Evolutionary conservation across 2,888 invertebrate species (phyloP).

Genomic region (Lasioglossum villosulum): DNA sequence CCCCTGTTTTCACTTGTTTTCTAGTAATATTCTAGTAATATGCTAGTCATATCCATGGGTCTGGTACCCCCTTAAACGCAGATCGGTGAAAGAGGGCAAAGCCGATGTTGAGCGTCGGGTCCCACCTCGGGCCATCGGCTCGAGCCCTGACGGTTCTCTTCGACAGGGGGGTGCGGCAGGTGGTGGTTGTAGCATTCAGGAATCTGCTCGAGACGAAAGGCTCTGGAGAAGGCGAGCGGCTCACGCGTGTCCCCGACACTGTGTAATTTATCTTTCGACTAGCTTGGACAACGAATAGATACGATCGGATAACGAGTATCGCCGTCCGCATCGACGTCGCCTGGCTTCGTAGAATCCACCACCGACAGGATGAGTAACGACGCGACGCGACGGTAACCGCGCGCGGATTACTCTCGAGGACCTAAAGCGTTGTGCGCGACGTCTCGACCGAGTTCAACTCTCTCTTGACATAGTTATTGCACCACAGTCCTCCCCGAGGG

Average conservation of each 20-base stretch:
- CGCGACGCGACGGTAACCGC: not conserved
- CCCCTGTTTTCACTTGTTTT: too few relatives aligned
- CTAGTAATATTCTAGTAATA: too few relatives aligned
- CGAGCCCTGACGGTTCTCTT: not conserved
- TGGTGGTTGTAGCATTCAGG: conserved; percentile 30
- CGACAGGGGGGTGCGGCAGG: conserved; percentile 46
- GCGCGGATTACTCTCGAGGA: not conserved
- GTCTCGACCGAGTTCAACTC: not conserved
- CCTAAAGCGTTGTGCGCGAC: not conserved
- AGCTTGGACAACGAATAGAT: conserved; percentile 28
- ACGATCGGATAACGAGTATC: conserved; percentile 32
- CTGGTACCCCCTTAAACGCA: too few relatives aligned
- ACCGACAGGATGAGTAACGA: not conserved
- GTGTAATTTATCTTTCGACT: conserved; percentile 46
- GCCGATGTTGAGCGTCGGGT: not conserved
- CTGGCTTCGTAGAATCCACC: not conserved
- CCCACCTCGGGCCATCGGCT: not conserved
- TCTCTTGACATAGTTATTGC: conserved; percentile 36
- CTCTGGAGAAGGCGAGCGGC: not conserved
- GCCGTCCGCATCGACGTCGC: not conserved
- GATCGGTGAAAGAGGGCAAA: conserved; percentile 2
- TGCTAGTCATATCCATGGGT: too few relatives aligned
- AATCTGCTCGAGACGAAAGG: conserved; percentile 31
- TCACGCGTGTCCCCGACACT: not conserved
- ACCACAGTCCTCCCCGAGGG: too few relatives aligned